Evolutionary conservation across 2,888 invertebrate genomes (phyloP).

Genomic region (Perizoma affinitatum): DNA sequence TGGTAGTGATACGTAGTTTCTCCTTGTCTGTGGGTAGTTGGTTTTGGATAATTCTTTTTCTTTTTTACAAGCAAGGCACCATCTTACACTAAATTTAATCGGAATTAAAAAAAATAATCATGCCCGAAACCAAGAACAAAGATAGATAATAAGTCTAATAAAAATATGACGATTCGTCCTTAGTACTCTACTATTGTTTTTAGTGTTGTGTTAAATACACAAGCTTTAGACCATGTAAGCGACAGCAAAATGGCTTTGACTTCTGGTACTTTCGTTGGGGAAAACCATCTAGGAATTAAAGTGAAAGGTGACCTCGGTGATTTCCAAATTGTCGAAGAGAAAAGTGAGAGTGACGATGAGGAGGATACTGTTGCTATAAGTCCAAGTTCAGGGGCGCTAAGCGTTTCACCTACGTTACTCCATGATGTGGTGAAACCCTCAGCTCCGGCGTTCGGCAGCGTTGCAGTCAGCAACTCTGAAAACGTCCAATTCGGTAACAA

Average conservation of each 20-base stretch:
- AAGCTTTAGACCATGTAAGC: constrained; percentile 25
- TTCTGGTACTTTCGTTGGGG: constrained; percentile 40
- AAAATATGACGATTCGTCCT: no score
- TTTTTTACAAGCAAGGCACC: no score
- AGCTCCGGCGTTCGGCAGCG: constrained; percentile 78
- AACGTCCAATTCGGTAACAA: constrained; percentile 91
- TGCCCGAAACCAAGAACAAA: no score
- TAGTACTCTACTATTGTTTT: no score
- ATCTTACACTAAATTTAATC: no score
- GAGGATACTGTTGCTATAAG: constrained; percentile 36
- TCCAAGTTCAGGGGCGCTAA: constrained; percentile 36
- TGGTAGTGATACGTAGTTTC: no score
- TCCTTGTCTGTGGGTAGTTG: no score
- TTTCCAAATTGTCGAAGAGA: constrained; percentile 62
- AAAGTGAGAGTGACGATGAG: constrained; percentile 56
- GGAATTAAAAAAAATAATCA: no score
- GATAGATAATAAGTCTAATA: no score
- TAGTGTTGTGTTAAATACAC: background rate
- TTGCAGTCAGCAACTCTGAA: constrained; percentile 87
- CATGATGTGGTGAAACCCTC: constrained; percentile 51
- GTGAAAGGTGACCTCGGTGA: constrained; percentile 65
- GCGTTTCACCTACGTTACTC: constrained; percentile 49
- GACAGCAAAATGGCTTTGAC: constrained; percentile 54
- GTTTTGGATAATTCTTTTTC: no score
- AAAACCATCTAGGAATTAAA: constrained; percentile 52